A percentile compares a stretch with the other conserved stretches of the same genome.
Evolutionary conservation across 2,113 vertebrate genomes (phyloP).

Genomic region (Ptilonorhynchus violaceus): DNA sequence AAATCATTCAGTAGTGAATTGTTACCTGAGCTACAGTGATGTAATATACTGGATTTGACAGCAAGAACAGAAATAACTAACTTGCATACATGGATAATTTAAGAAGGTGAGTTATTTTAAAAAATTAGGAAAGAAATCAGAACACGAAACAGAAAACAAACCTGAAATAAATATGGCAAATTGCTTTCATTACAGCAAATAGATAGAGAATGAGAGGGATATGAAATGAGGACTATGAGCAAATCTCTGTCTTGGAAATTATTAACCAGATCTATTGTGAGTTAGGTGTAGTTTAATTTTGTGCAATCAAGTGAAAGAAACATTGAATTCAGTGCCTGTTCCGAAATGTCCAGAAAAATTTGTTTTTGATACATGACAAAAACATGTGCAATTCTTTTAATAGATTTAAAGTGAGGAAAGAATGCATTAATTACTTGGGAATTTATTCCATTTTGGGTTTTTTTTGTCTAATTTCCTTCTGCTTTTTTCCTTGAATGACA

Average conservation of each 20-base stretch:
- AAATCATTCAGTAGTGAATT: conserved; percentile 35
- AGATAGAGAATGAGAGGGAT: neutral
- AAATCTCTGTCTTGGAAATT: neutral
- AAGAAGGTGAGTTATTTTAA: neutral
- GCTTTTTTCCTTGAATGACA: neutral
- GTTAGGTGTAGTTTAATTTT: neutral
- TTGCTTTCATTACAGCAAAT: neutral
- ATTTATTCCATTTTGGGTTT: neutral
- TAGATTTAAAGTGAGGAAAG: conserved; percentile 12
- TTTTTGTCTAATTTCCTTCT: neutral
- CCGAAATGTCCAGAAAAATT: neutral
- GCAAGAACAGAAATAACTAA: conserved; percentile 25
- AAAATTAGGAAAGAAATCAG: neutral
- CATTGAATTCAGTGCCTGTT: neutral
- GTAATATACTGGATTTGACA: neutral
- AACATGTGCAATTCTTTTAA: neutral
- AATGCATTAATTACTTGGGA: neutral
- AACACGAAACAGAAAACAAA: conserved; percentile 11
- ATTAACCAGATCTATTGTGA: neutral
- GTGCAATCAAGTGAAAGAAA: neutral
- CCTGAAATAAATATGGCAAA: conserved; percentile 16
- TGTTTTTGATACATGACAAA: neutral
- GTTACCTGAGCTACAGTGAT: conserved; percentile 29
- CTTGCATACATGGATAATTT: neutral
- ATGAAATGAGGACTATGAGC: neutral